Evolutionary conservation across 1,140 invertebrate species (phyloP), one percentile per base, ranked within the genome.

Genomic region (Colletes gigas): DNA sequence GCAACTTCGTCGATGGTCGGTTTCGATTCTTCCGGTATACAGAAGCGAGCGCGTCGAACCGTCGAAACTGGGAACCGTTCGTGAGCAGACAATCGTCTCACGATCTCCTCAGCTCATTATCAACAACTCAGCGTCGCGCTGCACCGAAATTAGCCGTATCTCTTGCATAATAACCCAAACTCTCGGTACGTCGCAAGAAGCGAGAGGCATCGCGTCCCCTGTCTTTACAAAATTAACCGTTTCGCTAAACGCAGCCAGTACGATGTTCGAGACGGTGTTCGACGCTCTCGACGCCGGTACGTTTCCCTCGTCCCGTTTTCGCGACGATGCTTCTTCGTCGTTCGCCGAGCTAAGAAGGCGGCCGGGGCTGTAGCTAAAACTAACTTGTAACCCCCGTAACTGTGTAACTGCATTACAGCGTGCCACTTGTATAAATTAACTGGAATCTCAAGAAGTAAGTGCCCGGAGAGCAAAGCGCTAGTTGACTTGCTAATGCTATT

Each of bases 401-500:
- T 88, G 82, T 87, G 89, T 91, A 91, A 91, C 89, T 89, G 85
- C 85, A 87, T 91, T 90, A 90, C 83, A 86, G 72, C 79, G 87
- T 85, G 83, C 88, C 88, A 91, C 91, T 92, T 89, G 91, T 92
- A 92, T 92, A 91, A 92, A 92, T 92, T 92, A 92, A 90, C 90
- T 90, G 70, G 90, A 90, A 92, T 91, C 90, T 92, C 90, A 91
- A 92, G 91, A 91, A 91, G 86, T 89, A 92, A 91, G 89, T 91
- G 89, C 84, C 83, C 83, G 82, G 71, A 82, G 83, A 90, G 89
- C 76, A 89, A 89, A 88, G 86, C 88, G 89, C 88, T 90, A 91
- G 90, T 91, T 92, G 91, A 92, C 90, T 91, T 92, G 91, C 90
- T 92, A 92, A 92, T 92, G 88, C 88, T 91, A 91, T 92, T 92